Evolutionary conservation across 2,113 vertebrate genomes (phyloP), one percentile per base, ranked within the genome.

Genomic region (Hydrochoerus hydrochaeris): DNA sequence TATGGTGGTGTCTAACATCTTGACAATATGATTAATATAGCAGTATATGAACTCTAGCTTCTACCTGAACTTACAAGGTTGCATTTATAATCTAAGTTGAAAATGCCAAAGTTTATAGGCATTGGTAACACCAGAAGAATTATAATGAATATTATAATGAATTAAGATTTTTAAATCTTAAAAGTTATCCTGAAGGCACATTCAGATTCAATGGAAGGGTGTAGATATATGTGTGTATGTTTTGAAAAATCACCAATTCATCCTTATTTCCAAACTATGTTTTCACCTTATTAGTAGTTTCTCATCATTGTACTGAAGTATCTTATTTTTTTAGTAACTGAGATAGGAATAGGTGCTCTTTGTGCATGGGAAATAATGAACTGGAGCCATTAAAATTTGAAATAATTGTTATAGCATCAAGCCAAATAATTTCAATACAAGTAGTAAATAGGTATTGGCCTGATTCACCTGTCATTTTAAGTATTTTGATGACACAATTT

Each of bases 241-340:
- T 73, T 2, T 52, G 8, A 19, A 57, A 86, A 83, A 77, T 96
- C 81, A 35, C 49, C 41, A 7, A 77, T 57, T 95, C 82, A 84
- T 54, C 26, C 90, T 30, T 88, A 28, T 71, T 94, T 65, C 24
- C 62, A 73, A 97, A n/a, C 1, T 7, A 30, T n/a, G 80, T 77
- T 54, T 89, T 93, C 49, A 17, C 44, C n/a, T 92, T 7, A 49
- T 93, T 17, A 91, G 2, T 84, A 26, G 0, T 60, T 95, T 77
- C 67, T 96, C 91, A 22, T 67, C 93, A 81, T 69, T 54, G 35
- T 94, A 58, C 35, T 63, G 54, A 92, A 17, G 28, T 1, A 24
- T 8, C 92, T 91, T 32, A 38, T 26, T 91, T 82, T n/a, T 94
- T 97, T 52, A 41, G 46, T n/a, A 87, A 13, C 78, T 89, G 9